These are phyloP conservation scores for Cenopis cana DNA, from an alignment of 2,888 invertebrate species.

Conservation along the genomic window DNA sequence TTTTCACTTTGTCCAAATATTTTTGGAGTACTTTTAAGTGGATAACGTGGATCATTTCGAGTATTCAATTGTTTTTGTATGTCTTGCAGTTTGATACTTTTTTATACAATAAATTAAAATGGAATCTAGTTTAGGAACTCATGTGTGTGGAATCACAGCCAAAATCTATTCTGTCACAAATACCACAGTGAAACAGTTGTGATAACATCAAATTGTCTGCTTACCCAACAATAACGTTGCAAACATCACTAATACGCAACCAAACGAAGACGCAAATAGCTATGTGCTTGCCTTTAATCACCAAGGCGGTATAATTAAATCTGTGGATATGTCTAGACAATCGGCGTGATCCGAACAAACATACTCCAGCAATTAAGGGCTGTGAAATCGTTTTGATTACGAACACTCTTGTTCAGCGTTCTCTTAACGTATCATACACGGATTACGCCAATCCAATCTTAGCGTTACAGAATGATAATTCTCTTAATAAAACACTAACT, in stretches of 20 bases:
- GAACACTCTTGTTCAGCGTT: neutral
- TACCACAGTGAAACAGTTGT: neutral
- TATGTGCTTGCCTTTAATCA: conserved; percentile 6
- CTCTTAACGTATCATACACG: neutral
- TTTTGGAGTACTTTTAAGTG: too few relatives aligned
- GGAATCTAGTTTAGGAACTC: too few relatives aligned
- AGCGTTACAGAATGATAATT: too few relatives aligned
- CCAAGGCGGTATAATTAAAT: conserved; percentile 23
- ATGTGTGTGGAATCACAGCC: too few relatives aligned
- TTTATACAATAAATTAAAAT: too few relatives aligned
- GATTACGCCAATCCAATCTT: neutral
- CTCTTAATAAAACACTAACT: too few relatives aligned
- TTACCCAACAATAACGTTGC: neutral
- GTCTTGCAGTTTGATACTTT: too few relatives aligned
- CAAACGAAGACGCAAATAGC: neutral
- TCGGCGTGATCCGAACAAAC: conserved; percentile 10
- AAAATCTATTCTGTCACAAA: too few relatives aligned
- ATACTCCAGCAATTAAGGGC: neutral
- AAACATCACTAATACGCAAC: conserved; percentile 3
- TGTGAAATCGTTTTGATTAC: conserved; percentile 7
- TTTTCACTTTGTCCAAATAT: too few relatives aligned
- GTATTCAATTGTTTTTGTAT: too few relatives aligned
- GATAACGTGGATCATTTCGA: too few relatives aligned
- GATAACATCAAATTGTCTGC: neutral
- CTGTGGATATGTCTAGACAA: conserved; percentile 26